phyloP scores from a whole-genome alignment of 30 jellyfish, hydroid and myxozoan genomes.

The Sanderia malayensis region DNA sequence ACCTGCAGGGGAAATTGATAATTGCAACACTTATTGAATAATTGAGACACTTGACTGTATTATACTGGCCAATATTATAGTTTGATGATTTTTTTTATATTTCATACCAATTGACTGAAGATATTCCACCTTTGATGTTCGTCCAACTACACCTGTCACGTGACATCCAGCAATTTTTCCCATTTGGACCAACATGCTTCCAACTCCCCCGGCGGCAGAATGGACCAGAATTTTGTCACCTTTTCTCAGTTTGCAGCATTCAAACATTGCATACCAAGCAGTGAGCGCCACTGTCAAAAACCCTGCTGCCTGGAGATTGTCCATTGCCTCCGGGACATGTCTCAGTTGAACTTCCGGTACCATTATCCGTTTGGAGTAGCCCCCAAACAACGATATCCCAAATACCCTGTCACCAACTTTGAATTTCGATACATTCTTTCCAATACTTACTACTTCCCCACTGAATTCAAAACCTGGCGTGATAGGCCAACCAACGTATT shows the following conservation, averaged over 20 bases:
- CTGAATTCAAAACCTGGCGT: conserved; percentile 97
- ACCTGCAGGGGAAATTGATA: no score
- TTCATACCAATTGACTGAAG: conserved; percentile 37
- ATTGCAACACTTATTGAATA: no score
- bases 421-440: conserved; percentile 66
- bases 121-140: conserved; percentile 57
- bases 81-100: no score
- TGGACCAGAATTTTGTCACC: conserved; percentile 71
- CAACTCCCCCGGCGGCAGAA: conserved; percentile 98
- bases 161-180: conserved; percentile 76
- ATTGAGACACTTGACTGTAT: no score
- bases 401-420: conserved; percentile 77
- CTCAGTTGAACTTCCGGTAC: conserved; percentile 73
- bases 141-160: conserved; percentile 90
- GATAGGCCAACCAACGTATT: conserved; percentile 92
- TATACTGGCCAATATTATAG: no score
- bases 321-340: conserved; percentile 56
- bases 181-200: conserved; percentile 87
- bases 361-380: conserved; percentile 54
- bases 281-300: conserved; percentile 79
- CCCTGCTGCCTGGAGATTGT: conserved; percentile 80
- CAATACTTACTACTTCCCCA: conserved; percentile 65
- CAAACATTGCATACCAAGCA: conserved; percentile 91
- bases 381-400: conserved; percentile 87
- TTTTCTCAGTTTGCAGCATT: conserved; percentile 73